Evolutionary conservation across 2,888 invertebrate species (phyloP), one percentile per base, ranked within the genome.

Genomic region (Acronicta psi): DNA sequence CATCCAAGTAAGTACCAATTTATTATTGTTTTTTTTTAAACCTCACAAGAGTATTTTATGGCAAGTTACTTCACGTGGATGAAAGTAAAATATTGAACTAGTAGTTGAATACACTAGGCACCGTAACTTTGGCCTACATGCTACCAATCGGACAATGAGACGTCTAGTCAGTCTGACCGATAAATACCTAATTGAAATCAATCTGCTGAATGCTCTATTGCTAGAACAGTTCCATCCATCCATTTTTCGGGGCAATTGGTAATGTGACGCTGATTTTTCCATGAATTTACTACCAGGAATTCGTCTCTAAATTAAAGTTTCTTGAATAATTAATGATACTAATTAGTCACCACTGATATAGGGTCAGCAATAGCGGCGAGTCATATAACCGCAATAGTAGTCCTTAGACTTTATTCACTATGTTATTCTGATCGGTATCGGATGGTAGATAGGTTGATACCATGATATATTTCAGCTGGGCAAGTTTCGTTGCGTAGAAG

Each of bases 401-500:
- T 29, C 11, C 11, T 29, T 11, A 29, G 11, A 11, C 11, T 29
- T 29, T 0, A 11, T 11, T 11, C 29, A 29, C 11, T 25, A 25
- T 9, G n/a, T n/a, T n/a, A n/a, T n/a, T n/a, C n/a, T n/a, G n/a
- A n/a, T n/a, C n/a, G n/a, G n/a, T n/a, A n/a, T 20, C 5, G 20
- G 2, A 20, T 20, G 20, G 20, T 20, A 23, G 25, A 10, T 29
- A 3, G 0, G n/a, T 13, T 59, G 6, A 43, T 49, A 17, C 7
- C 1, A n/a, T 3, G 41, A 56, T 25, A 7, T 42, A 59, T 75
- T 95, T 31, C 95, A 97, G 93, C 94, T 95, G 25, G 95, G 96
- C 0, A 95, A 96, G 63, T 95, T 96, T 53, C 95, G 96, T 8
- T 98, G 98, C 84, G 95, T 97, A 37, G 97, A 97, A 80, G 59